A percentile compares a stretch with the other conserved stretches of the same genome.
phyloP scores from a whole-genome alignment of 2,888 invertebrate species.

The Cerastoderma edule region DNA sequence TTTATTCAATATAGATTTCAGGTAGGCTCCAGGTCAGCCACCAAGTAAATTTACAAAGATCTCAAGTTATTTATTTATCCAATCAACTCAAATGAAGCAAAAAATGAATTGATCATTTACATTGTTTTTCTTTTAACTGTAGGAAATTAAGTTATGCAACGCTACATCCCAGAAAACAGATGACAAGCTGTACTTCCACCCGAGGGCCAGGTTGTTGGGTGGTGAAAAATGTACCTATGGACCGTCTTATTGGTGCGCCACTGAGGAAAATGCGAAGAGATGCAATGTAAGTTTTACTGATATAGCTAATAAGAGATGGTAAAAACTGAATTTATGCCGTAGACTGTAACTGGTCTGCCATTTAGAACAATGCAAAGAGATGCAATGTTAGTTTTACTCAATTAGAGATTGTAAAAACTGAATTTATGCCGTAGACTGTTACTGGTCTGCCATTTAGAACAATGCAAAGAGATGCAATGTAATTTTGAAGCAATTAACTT shows the following conservation, averaged over 20 bases:
- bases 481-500: no score
- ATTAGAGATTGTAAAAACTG: no score
- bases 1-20: no score
- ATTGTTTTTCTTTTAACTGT: conserved; percentile 21
- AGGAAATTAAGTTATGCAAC: conserved; percentile 50
- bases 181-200: conserved; percentile 51
- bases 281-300: conserved; percentile 69
- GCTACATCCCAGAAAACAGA: conserved; percentile 31
- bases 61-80: no score
- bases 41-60: no score
- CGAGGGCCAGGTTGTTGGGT: conserved; percentile 59
- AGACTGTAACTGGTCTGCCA: not conserved
- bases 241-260: conserved; percentile 77
- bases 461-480: no score
- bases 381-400: not conserved
- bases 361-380: no score
- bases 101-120: no score
- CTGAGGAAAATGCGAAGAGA: conserved; percentile 67
- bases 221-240: conserved; percentile 74
- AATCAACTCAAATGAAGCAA: no score
- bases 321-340: not conserved
- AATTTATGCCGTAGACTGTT: no score
- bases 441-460: no score
- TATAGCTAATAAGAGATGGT: not conserved
- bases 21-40: no score